Percentiles rank a stretch among this genome's conserved stretches.
phyloP scores from a whole-genome alignment of 2,113 vertebrate genomes.

The Cettia cetti region DNA sequence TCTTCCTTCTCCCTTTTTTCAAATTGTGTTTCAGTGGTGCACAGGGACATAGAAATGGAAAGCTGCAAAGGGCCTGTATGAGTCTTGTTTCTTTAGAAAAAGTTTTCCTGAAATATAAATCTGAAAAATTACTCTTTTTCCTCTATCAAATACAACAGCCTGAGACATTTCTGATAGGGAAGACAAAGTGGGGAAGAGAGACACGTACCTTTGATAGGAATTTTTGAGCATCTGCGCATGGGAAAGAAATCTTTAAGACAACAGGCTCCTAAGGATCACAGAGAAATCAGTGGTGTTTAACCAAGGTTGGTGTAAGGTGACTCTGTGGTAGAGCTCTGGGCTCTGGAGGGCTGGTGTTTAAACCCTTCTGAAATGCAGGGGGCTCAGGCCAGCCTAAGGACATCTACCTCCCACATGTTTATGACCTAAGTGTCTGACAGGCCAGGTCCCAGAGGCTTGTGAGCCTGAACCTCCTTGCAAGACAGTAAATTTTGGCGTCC shows the following conservation, averaged over 20 bases:
- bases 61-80: background rate
- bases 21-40: background rate
- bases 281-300: background rate
- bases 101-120: background rate
- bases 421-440: background rate
- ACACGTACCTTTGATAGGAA: background rate
- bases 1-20: background rate
- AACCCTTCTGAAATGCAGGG: background rate
- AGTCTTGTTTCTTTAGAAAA: background rate
- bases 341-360: background rate
- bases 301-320: background rate
- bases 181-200: background rate
- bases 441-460: background rate
- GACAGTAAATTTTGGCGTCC: background rate
- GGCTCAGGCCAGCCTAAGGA: rapidly evolving
- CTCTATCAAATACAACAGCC: background rate
- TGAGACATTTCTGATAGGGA: background rate
- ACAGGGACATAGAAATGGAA: background rate
- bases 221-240: background rate
- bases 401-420: background rate
- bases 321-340: background rate
- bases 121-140: background rate
- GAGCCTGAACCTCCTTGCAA: background rate
- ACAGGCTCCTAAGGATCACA: background rate
- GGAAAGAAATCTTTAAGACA: background rate